Evolutionary conservation across 2,888 invertebrate species (phyloP), one percentile per base, ranked within the genome.

Genomic region (Diplazon laetatorius): DNA sequence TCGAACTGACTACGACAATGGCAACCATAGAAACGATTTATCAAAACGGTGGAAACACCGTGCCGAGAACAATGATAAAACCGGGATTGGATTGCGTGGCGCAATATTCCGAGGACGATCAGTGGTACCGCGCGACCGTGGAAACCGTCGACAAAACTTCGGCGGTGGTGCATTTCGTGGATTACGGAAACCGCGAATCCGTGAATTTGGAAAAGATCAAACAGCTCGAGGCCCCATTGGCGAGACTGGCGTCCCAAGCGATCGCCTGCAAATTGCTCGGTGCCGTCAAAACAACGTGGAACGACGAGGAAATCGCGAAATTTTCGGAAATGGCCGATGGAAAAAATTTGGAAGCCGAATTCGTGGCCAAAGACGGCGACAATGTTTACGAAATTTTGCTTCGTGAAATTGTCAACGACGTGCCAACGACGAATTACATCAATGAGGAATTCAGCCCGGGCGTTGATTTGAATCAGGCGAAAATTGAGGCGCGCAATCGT

Each of bases 181-280:
- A 96, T 89, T 96, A 96, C 81, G 96, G 96, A 55, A 95, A 96
- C 88, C 90, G 91, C 0, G 96, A 96, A 89, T 89, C 89, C 3
- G 88, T 96, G 0, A 81, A 91, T 0, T 92, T 89, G 77, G 91
- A 87, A 9, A 91, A 92, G 14, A 85, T 94, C 0, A 94, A 92
- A 80, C 88, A 82, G 14, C 82, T 88, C 6, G 83, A 85, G n/a
- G 76, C 84, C 2, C 86, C 89, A 55, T 87, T 89, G 50, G 76
- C 87, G 1, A 82, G 85, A 25, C 76, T 90, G 1, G 89, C 91
- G 0, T 84, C 85, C 12, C 91, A 91, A 80, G 90, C 91, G 1
- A 74, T 92, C 12, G 84, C 81, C n/a, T 92, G 92, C 76, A 89
- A 87, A 78, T 77, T 92, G 8, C 82, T 88, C 14, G 90, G 87